Evolutionary conservation across 64 coral and sea anemone species (phyloP), one percentile per base, ranked within the genome.

Genomic region (Hydrozoanthus tunicans): DNA sequence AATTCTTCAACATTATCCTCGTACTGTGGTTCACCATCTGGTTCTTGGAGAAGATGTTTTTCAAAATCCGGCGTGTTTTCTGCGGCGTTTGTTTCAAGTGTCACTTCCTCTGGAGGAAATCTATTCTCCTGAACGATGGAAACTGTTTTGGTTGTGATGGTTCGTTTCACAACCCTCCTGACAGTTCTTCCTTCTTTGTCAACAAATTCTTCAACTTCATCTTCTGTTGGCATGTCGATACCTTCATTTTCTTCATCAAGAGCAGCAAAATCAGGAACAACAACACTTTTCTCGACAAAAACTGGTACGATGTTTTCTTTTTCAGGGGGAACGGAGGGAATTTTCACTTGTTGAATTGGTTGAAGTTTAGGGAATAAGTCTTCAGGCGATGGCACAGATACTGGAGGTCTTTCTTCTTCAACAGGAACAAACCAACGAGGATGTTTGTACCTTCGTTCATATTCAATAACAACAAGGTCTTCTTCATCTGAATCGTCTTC

Each of bases 161-260:
- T 61, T 15, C 17, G 78, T 20, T 80, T 80, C 81, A 65, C 68
- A 73, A 86, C 66, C 8, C 56, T 73, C 26, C 66, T 73, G 6
- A 86, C 20, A 24, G 56, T 86, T 74, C 55, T 74, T 73, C 83
- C 83, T 73, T 86, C 53, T 14, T 86, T 56, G 12, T 86, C 83
- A 74, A 26, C 17, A 32, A 43, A 86, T 7, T 86, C 83, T 17
- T 86, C 83, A 27, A 73, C 66, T 9, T 58, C 24, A 24, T 86
- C 68, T 86, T 86, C 67, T 26, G 65, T 86, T 25, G 82, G 82
- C 5, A 86, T 0, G 8, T 72, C 53, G 43, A 17, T 27, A 13
- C 58, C 52, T 58, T 70, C 17, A 5, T 24, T 25, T 25, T 69
- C 64, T 26, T 58, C 82, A 25, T 58, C 82, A 1, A 15, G 23